Evolutionary conservation across 2,888 invertebrate species (phyloP).

Genomic region (Chrysolina haemoptera): DNA sequence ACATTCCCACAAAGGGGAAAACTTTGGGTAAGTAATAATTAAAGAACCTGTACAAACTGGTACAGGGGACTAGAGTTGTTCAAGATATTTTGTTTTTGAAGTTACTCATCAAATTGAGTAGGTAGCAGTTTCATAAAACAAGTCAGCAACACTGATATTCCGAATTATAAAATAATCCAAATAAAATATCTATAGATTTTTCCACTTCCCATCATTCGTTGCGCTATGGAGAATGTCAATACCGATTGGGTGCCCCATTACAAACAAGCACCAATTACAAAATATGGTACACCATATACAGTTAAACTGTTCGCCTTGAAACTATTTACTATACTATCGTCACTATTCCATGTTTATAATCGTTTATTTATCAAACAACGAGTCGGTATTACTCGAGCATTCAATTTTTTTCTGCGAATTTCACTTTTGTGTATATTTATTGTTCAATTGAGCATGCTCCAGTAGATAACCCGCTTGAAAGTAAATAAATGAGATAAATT

Average conservation of each 20-base stretch:
- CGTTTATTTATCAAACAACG: neutral
- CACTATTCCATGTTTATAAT: constrained; percentile 10
- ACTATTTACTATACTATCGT: constrained; percentile 1
- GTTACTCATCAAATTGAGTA: too few species aligned
- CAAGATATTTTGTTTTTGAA: too few species aligned
- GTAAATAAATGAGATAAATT: constrained; percentile 17
- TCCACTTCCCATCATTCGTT: neutral
- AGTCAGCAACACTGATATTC: too few species aligned
- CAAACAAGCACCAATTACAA: neutral
- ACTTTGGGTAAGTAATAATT: too few species aligned
- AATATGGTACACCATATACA: constrained; percentile 9
- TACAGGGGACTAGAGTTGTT: too few species aligned
- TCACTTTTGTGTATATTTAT: constrained; percentile 18
- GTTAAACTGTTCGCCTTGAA: constrained; percentile 11
- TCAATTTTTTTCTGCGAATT: constrained; percentile 5
- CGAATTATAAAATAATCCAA: too few species aligned
- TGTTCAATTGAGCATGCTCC: constrained; percentile 10
- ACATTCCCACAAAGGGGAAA: too few species aligned
- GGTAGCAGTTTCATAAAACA: too few species aligned
- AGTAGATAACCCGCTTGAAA: constrained; percentile 3
- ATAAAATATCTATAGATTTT: neutral
- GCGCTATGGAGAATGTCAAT: neutral
- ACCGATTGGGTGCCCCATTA: neutral
- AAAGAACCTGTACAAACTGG: too few species aligned
- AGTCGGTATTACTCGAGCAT: neutral